Percentiles rank a stretch among this genome's conserved stretches.
Conservation (phyloP, 64 coral and sea anemone genomes). For the Platygyra sinensis region DNA sequence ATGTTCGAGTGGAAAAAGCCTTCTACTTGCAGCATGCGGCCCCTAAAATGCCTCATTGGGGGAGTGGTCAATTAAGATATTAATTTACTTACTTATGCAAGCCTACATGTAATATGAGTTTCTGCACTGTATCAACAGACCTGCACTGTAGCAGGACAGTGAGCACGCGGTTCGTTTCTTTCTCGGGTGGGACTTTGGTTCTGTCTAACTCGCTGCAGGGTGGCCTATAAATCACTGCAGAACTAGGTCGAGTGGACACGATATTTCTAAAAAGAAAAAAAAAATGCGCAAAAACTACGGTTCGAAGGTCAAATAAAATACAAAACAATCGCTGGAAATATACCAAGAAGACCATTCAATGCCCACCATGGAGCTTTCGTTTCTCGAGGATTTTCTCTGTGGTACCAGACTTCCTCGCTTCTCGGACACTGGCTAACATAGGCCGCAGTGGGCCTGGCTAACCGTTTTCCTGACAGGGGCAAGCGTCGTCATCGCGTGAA, state of each 20-base stretch:
- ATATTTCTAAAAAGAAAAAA: conserved; percentile 39
- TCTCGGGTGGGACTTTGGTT: conserved; percentile 17
- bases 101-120: too few species aligned
- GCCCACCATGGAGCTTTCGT: conserved; percentile 50
- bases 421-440: conserved; percentile 8
- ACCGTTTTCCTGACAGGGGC: conserved; percentile 52
- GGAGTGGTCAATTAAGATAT: too few species aligned
- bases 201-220: background rate
- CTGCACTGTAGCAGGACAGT: conserved; percentile 33
- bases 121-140: background rate
- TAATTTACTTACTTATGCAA: too few species aligned
- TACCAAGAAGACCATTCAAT: background rate
- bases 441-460: conserved; percentile 61
- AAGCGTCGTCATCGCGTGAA: conserved; percentile 27
- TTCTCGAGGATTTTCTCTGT: conserved; percentile 8
- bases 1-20: too few species aligned
- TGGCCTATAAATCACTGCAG: conserved; percentile 45
- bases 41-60: too few species aligned
- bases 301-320: background rate
- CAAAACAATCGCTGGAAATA: background rate
- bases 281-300: background rate
- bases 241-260: conserved; percentile 51
- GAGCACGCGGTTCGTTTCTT: conserved; percentile 29
- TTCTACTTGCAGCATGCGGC: too few species aligned
- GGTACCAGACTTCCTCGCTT: background rate